phyloP scores from a whole-genome alignment of 1,140 invertebrate genomes.

The Cyrtorhinus lividipennis region DNA sequence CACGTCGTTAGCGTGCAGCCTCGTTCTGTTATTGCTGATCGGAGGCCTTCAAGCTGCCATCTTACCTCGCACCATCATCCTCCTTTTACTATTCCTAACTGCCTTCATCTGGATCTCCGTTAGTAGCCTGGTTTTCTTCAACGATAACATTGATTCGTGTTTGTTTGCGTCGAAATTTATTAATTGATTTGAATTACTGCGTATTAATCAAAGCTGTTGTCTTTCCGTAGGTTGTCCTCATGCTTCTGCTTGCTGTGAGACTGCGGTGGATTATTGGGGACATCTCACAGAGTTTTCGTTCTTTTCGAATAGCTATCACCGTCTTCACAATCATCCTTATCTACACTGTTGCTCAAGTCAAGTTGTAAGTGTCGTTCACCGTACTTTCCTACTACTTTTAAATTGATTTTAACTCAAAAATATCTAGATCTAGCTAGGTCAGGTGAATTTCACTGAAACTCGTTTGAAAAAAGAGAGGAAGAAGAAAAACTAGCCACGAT shows the following conservation, averaged over 20 bases:
- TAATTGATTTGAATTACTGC: too few relatives aligned
- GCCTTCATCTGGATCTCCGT: conserved; percentile 73
- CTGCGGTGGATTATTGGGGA: conserved; percentile 70
- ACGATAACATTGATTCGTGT: background rate
- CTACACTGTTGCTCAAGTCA: conserved; percentile 76
- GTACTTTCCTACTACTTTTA: too few relatives aligned
- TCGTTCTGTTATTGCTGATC: conserved; percentile 45
- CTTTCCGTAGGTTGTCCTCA: conserved; percentile 47
- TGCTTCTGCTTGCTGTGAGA: conserved; percentile 66
- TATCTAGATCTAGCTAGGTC: too few relatives aligned
- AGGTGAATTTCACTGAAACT: too few relatives aligned
- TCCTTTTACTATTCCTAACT: conserved; percentile 67
- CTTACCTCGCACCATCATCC: conserved; percentile 61
- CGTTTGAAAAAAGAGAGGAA: too few relatives aligned
- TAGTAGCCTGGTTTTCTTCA: conserved; percentile 17
- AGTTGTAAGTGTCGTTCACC: conserved; percentile 58
- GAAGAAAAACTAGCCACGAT: too few relatives aligned
- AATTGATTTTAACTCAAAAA: too few relatives aligned
- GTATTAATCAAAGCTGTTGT: too few relatives aligned
- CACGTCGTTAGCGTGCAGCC: conserved; percentile 48
- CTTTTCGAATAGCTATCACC: conserved; percentile 64
- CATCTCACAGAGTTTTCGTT: conserved; percentile 63
- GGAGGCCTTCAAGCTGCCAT: conserved; percentile 51
- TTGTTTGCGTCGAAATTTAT: too few relatives aligned
- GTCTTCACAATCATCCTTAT: conserved; percentile 71